These are phyloP conservation scores for Semibalanus balanoides DNA, from an alignment of 1,140 invertebrate species.

Conservation along the genomic window DNA sequence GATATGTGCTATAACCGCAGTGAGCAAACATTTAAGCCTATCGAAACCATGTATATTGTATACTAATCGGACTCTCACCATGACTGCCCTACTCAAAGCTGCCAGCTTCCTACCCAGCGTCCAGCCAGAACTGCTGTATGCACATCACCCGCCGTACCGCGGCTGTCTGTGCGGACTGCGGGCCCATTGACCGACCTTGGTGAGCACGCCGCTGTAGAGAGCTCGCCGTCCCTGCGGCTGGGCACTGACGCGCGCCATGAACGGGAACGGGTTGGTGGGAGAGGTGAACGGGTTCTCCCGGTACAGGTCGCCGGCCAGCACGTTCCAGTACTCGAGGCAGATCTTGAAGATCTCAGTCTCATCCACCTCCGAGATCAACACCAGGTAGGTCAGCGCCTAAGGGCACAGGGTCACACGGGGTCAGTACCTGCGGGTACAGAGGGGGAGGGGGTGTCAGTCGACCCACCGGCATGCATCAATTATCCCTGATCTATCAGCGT, in stretches of 20 bases:
- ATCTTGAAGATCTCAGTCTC: constrained; percentile 99
- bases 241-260: not conserved
- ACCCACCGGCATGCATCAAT: too few relatives aligned
- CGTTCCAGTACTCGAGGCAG: constrained; percentile 98
- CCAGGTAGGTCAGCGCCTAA: constrained; percentile 76
- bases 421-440: not conserved
- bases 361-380: constrained; percentile 95
- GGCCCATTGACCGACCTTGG: not conserved
- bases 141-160: too few relatives aligned
- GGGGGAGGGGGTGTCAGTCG: too few relatives aligned
- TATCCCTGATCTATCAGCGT: too few relatives aligned
- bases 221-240: not conserved
- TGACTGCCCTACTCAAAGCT: too few relatives aligned
- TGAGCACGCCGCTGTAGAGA: constrained; percentile 11
- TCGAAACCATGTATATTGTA: too few relatives aligned
- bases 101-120: too few relatives aligned
- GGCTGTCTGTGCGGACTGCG: too few relatives aligned
- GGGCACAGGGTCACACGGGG: constrained; percentile 17
- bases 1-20: too few relatives aligned
- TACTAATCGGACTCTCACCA: too few relatives aligned
- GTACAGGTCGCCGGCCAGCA: constrained; percentile 79
- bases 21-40: too few relatives aligned
- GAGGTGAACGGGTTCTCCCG: constrained; percentile 34
- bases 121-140: too few relatives aligned
- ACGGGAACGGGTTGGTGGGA: constrained; percentile 11